These are phyloP conservation scores for Pantherophis vulpinus DNA, from an alignment of 2,797 vertebrate genomes.

Conservation along the genomic window DNA sequence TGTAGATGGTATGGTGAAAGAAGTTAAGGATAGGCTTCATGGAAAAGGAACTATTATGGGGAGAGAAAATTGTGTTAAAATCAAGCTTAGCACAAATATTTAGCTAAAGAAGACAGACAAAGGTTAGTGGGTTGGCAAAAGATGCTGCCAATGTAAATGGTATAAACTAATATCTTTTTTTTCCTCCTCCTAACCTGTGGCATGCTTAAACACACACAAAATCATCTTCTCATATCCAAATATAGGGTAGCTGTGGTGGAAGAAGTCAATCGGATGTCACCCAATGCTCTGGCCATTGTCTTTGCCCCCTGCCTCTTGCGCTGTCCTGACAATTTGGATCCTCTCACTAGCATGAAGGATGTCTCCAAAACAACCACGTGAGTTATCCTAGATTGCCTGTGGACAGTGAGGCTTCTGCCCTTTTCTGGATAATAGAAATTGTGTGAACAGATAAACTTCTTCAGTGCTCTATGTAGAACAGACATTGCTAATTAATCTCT, in stretches of 20 bases:
- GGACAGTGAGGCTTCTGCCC: background rate
- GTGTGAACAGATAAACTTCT: background rate
- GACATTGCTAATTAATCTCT: background rate
- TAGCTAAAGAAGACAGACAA: background rate
- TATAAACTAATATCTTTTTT: background rate
- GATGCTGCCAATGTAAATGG: background rate
- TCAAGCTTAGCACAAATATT: background rate
- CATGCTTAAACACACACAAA: no score
- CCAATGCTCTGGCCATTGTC: slow-evolving; percentile 92
- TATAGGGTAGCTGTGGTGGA: slow-evolving; percentile 90
- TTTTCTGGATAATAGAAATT: background rate
- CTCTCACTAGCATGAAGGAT: slow-evolving; percentile 95
- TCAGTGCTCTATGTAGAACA: background rate
- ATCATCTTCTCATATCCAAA: background rate
- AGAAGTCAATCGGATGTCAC: slow-evolving; percentile 93
- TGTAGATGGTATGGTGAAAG: background rate
- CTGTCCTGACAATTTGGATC: slow-evolving; percentile 89
- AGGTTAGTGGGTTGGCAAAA: background rate
- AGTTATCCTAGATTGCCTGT: slow-evolving; percentile 51
- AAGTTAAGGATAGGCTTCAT: background rate
- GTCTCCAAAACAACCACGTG: slow-evolving; percentile 95
- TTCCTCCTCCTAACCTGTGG: background rate
- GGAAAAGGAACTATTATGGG: background rate
- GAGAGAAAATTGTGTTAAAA: background rate
- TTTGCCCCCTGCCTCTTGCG: slow-evolving; percentile 95